These are phyloP conservation scores for Limonius californicus DNA, from an alignment of 1,140 invertebrate species.

Conservation along the genomic window DNA sequence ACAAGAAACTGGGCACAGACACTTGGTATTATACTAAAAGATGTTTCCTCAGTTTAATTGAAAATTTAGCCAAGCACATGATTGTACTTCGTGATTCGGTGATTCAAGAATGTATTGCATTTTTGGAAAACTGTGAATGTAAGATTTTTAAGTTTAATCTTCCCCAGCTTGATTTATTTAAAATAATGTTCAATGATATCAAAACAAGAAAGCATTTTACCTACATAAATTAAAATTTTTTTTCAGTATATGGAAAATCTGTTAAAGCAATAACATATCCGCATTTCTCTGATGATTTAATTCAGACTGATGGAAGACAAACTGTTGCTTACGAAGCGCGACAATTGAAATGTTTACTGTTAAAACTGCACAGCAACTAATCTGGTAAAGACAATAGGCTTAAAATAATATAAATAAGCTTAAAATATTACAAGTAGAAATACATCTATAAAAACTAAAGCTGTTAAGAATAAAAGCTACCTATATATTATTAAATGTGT, in stretches of 20 bases:
- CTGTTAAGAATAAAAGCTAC: too few relatives aligned
- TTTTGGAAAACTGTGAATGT: constrained; percentile 88
- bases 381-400: too few relatives aligned
- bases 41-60: constrained; percentile 89
- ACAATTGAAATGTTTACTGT: constrained; percentile 76
- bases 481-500: too few relatives aligned
- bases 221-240: constrained; percentile 23
- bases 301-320: constrained; percentile 74
- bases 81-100: constrained; percentile 85
- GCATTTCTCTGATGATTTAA: constrained; percentile 70
- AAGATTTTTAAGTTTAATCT: constrained; percentile 28
- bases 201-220: background rate
- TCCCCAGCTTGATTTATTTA: constrained; percentile 14
- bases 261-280: constrained; percentile 81
- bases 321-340: constrained; percentile 92
- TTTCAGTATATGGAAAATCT: constrained; percentile 77
- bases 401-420: too few relatives aligned
- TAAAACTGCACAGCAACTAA: constrained; percentile 60
- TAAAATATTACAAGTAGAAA: too few relatives aligned
- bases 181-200: background rate
- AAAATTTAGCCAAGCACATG: constrained; percentile 89
- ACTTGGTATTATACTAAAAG: constrained; percentile 98
- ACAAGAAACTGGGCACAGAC: constrained; percentile 92
- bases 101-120: constrained; percentile 85
- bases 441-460: too few relatives aligned